phyloP scores from a whole-genome alignment of 2,797 vertebrate species.

The Smutsia temminckii region DNA sequence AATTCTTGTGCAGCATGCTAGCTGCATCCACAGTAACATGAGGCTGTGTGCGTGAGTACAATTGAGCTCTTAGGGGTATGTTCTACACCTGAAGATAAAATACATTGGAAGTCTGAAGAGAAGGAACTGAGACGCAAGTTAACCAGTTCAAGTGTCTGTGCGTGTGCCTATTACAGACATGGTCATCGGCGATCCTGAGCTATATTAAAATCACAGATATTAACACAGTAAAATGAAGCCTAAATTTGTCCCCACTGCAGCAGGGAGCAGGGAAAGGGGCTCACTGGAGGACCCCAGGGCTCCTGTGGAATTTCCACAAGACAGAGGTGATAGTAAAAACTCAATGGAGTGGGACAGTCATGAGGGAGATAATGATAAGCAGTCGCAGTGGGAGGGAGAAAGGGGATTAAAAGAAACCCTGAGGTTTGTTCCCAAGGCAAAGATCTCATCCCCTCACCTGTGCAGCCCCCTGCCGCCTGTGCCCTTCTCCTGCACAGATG shows the following conservation, averaged over 20 bases:
- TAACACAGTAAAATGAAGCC: background rate
- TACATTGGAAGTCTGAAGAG: background rate
- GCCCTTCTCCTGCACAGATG: background rate
- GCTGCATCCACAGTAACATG: fast-evolving
- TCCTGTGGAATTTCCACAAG: background rate
- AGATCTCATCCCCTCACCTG: background rate
- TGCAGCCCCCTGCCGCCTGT: background rate
- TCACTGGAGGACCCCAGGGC: background rate
- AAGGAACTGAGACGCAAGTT: background rate
- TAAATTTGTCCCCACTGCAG: background rate
- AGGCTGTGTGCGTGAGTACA: background rate
- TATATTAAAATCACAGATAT: background rate
- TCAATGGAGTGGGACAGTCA: background rate
- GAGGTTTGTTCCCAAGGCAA: slow-evolving; percentile 10
- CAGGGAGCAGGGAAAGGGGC: background rate
- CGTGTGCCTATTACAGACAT: background rate
- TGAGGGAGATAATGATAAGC: background rate
- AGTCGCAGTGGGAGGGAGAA: background rate
- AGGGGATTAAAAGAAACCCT: background rate
- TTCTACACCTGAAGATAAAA: background rate
- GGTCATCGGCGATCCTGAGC: background rate
- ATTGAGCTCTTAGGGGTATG: background rate
- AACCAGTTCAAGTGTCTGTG: background rate
- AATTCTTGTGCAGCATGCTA: too few relatives aligned
- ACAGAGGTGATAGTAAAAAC: slow-evolving; percentile 24